Conservation (phyloP, 37 sponge, comb jelly and placozoan species). For the Axinella damicornis region DNA sequence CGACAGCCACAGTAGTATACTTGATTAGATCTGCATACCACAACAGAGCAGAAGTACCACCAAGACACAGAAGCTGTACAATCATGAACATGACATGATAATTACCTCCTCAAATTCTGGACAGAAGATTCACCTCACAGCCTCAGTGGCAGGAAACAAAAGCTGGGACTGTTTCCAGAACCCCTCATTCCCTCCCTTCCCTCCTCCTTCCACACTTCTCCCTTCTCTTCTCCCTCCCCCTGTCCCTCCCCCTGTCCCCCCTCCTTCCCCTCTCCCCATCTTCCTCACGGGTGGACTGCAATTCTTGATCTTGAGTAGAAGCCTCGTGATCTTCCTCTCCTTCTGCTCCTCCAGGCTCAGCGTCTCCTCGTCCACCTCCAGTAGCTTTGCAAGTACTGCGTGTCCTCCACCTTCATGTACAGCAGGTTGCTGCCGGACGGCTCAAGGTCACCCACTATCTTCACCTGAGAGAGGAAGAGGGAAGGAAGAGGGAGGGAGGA, state of each 20-base stretch:
- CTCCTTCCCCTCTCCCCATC: slow-evolving; percentile 9
- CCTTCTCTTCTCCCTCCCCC: background rate
- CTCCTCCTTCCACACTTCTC: background rate
- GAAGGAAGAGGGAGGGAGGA: too few relatives aligned
- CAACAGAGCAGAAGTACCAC: too few relatives aligned
- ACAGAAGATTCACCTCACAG: too few relatives aligned
- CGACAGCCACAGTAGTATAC: too few relatives aligned
- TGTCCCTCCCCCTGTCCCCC: too few relatives aligned
- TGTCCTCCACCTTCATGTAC: slow-evolving; percentile 96
- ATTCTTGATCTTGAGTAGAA: slow-evolving; percentile 98
- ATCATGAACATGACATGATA: too few relatives aligned
- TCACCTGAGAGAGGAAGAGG: slow-evolving; percentile 36
- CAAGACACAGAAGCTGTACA: too few relatives aligned
- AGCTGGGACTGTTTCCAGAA: too few relatives aligned
- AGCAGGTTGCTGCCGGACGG: slow-evolving; percentile 85
- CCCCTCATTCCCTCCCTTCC: background rate
- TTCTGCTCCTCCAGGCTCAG: slow-evolving; percentile 96
- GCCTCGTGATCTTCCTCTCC: slow-evolving; percentile 95
- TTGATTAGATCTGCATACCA: too few relatives aligned
- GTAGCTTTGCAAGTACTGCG: slow-evolving; percentile 96
- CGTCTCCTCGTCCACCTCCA: slow-evolving; percentile 91
- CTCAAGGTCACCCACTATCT: slow-evolving; percentile 85
- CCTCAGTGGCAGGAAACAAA: too few relatives aligned
- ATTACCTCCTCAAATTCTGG: too few relatives aligned
- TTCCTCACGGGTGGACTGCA: slow-evolving; percentile 99